Evolutionary conservation across 2,113 vertebrate genomes (phyloP).

Genomic region (Hyla sarda): DNA sequence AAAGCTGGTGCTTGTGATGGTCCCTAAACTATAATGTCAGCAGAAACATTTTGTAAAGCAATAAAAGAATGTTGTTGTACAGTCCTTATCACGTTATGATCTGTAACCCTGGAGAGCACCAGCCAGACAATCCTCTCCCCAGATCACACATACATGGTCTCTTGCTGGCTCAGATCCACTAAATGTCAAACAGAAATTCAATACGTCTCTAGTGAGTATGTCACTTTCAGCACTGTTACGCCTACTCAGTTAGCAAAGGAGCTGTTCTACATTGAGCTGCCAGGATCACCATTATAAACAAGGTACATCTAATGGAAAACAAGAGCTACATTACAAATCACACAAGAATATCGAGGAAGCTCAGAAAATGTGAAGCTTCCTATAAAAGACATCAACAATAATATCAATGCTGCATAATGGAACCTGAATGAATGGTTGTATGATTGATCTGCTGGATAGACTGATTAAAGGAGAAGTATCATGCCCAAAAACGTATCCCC

Average conservation of each 20-base stretch:
- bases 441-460: too few species aligned
- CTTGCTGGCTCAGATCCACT: slow-evolving; percentile 26
- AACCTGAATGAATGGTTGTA: neutral
- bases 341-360: too few species aligned
- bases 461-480: too few species aligned
- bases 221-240: slow-evolving; percentile 42
- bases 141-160: slow-evolving; percentile 14
- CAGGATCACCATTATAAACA: neutral
- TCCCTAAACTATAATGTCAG: neutral
- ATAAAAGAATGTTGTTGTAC: neutral
- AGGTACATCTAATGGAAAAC: neutral
- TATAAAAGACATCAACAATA: neutral
- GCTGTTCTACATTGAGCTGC: slow-evolving; percentile 2
- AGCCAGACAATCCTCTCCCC: neutral
- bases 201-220: slow-evolving; percentile 50
- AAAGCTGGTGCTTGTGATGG: neutral
- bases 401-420: neutral
- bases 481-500: too few species aligned
- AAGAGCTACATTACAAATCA: neutral
- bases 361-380: neutral
- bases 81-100: neutral
- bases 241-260: slow-evolving; percentile 27
- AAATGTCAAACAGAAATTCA: slow-evolving; percentile 54
- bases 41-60: neutral
- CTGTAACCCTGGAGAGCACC: neutral